Conservation (phyloP, 2,797 vertebrate species). For the Heliangelus exortis region DNA sequence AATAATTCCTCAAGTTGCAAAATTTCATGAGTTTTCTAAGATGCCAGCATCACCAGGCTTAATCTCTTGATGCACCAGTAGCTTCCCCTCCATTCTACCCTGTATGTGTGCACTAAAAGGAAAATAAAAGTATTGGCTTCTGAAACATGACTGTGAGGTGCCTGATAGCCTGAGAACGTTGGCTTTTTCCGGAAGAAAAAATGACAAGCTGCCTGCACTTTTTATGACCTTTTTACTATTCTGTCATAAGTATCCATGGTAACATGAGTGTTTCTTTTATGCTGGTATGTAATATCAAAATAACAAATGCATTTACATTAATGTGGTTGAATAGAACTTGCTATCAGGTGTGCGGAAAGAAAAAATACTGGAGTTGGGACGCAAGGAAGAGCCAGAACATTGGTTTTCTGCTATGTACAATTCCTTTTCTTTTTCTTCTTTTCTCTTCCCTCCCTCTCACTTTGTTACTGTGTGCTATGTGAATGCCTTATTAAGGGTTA, state of each 20-base stretch:
- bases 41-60: not conserved
- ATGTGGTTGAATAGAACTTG: not conserved
- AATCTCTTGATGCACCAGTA: not conserved
- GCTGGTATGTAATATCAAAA: not conserved
- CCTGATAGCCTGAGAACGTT: not conserved
- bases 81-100: not conserved
- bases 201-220: not conserved
- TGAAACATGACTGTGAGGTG: not conserved
- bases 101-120: not conserved
- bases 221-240: constrained; percentile 48
- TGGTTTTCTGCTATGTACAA: not conserved
- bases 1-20: not conserved
- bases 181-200: not conserved
- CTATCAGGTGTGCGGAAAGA: not conserved
- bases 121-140: not conserved
- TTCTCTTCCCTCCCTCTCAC: not conserved
- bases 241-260: constrained; percentile 52
- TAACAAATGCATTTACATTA: constrained; percentile 32
- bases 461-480: not conserved
- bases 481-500: not conserved
- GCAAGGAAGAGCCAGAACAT: not conserved
- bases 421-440: not conserved
- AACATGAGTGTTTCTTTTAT: constrained; percentile 44
- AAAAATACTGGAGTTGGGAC: not conserved
- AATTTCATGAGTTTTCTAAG: not conserved